Evolutionary conservation across 2,888 invertebrate genomes (phyloP).

Genomic region (Julus scandinavius): DNA sequence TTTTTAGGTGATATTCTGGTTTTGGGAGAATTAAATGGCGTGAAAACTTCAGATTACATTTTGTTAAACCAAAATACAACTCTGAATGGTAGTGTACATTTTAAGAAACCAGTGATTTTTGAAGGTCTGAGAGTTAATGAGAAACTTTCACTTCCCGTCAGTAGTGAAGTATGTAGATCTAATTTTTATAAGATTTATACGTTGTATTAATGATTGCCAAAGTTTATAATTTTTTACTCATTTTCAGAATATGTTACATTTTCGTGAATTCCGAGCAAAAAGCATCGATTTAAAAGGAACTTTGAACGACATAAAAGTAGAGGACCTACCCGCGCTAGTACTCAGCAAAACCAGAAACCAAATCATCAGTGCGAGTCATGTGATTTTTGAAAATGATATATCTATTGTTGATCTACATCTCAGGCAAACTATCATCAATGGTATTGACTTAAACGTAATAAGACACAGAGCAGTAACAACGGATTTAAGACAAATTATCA

Average conservation of each 20-base stretch:
- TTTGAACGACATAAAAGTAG: constrained; percentile 28
- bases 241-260: background rate
- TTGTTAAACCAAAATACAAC: constrained; percentile 14
- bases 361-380: background rate
- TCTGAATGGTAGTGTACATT: constrained; percentile 1
- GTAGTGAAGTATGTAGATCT: background rate
- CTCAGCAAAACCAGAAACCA: constrained; percentile 47
- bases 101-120: constrained; percentile 44
- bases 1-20: constrained; percentile 39
- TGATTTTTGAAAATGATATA: constrained; percentile 36
- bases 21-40: constrained; percentile 22
- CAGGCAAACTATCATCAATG: background rate
- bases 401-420: constrained; percentile 13
- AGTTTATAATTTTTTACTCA: background rate
- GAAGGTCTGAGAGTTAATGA: background rate
- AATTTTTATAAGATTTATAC: background rate
- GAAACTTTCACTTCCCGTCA: background rate
- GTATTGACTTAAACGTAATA: constrained; percentile 36
- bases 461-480: constrained; percentile 17
- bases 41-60: constrained; percentile 28
- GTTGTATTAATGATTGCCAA: background rate
- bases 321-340: constrained; percentile 19
- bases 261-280: background rate
- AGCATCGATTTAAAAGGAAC: constrained; percentile 42
- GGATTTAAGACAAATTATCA: background rate